Evolutionary conservation across 2,797 vertebrate genomes (phyloP).

Genomic region (Melanotaenia maccullochi): DNA sequence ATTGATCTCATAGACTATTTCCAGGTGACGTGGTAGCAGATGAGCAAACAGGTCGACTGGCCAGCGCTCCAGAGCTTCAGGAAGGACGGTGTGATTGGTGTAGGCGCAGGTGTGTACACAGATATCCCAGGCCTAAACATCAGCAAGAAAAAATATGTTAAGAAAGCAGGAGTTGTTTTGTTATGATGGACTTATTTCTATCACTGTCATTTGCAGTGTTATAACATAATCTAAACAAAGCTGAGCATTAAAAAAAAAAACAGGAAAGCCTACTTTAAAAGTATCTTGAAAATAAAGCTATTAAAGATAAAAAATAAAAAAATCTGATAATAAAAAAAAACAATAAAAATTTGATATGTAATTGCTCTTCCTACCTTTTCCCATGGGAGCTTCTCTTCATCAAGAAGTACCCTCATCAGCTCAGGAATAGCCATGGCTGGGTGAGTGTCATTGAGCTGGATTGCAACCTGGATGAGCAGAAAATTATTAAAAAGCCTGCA

Average conservation of each 20-base stretch:
- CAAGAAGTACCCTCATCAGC: conserved; percentile 94
- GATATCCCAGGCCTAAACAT: conserved; percentile 92
- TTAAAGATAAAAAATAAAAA: neutral
- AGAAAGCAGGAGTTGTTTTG: neutral
- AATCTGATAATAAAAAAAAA: too few species aligned
- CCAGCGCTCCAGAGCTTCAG: conserved; percentile 97
- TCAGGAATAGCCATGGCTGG: conserved; percentile 96
- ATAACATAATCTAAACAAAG: neutral
- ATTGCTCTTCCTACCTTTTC: conserved; percentile 83
- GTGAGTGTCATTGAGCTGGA: conserved; percentile 98
- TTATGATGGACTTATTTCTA: neutral
- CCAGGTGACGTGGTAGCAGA: conserved; percentile 93
- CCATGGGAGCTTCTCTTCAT: conserved; percentile 92
- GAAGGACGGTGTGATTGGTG: conserved; percentile 97
- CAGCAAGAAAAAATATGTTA: neutral
- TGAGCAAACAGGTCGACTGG: conserved; percentile 92
- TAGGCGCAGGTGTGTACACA: conserved; percentile 92
- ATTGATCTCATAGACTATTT: conserved; percentile 96
- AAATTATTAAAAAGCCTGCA: conserved; percentile 28
- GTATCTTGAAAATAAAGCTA: neutral
- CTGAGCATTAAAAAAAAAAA: neutral
- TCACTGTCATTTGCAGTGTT: neutral
- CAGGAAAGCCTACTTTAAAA: neutral
- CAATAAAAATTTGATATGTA: neutral
- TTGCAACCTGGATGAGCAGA: conserved; percentile 88